A percentile compares a stretch with the other conserved stretches of the same genome.
Conservation (phyloP, 2,797 vertebrate genomes). For the Thunnus albacares region DNA sequence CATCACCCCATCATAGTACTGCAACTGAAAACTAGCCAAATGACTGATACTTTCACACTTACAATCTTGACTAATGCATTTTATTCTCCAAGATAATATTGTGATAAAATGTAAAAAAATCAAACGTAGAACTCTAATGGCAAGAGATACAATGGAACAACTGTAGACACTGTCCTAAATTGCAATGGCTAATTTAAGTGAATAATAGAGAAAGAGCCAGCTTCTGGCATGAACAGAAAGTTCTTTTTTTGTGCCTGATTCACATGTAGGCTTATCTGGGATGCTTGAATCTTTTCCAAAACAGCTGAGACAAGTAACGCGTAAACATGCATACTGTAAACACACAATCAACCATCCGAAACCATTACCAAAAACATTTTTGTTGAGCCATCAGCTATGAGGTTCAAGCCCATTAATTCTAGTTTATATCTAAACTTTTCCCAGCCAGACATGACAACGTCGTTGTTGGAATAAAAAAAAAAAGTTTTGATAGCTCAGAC, state of each 20-base stretch:
- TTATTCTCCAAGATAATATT: too few relatives aligned
- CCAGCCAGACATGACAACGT: background rate
- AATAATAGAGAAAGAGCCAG: background rate
- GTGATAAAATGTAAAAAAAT: too few relatives aligned
- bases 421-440: conserved; percentile 22
- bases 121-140: too few relatives aligned
- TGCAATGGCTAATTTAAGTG: too few relatives aligned
- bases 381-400: background rate
- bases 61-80: too few relatives aligned
- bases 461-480: too few relatives aligned
- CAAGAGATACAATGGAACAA: too few relatives aligned
- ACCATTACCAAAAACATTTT: background rate
- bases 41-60: too few relatives aligned
- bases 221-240: background rate
- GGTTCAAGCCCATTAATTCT: background rate
- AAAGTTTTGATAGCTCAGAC: background rate
- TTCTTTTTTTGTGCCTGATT: background rate
- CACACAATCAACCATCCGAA: background rate
- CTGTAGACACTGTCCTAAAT: too few relatives aligned
- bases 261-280: background rate
- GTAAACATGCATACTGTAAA: conserved; percentile 17
- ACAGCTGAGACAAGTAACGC: background rate
- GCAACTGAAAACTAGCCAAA: background rate
- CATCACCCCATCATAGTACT: too few relatives aligned
- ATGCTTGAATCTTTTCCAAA: background rate